Conservation (phyloP, 2,113 vertebrate genomes). For the Eonycteris spelaea region DNA sequence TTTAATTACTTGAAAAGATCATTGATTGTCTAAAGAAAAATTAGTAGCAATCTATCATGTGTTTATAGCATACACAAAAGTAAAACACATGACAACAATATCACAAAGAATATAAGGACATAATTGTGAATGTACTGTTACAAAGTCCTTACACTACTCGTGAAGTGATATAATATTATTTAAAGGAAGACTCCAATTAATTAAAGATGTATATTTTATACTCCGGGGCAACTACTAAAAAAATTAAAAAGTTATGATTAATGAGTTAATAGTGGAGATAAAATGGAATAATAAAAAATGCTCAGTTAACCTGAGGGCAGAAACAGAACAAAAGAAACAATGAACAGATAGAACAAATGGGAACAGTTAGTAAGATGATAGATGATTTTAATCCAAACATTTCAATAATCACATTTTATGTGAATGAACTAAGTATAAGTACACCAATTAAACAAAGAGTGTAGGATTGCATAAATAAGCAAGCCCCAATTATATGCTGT, state of each 20-base stretch:
- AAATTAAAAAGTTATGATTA: not conserved
- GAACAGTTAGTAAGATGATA: not conserved
- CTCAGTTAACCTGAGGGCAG: not conserved
- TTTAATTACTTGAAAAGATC: not conserved
- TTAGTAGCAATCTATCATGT: not conserved
- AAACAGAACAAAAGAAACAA: conserved; percentile 10
- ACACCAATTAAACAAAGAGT: not conserved
- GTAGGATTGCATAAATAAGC: not conserved
- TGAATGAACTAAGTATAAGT: conserved; percentile 12
- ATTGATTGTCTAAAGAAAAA: not conserved
- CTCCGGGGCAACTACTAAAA: not conserved
- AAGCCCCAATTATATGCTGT: not conserved
- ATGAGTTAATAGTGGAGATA: not conserved
- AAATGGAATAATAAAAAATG: not conserved
- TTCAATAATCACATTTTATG: not conserved
- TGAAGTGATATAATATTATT: not conserved
- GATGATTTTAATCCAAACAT: not conserved
- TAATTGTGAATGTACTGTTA: not conserved
- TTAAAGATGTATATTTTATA: not conserved
- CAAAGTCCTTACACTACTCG: not conserved
- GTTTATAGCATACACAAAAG: not conserved
- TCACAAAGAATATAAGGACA: not conserved
- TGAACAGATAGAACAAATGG: not conserved
- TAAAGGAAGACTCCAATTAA: not conserved
- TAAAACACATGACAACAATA: not conserved